phyloP scores from a whole-genome alignment of 2,888 invertebrate species.

The Digitonthophagus gazella region DNA sequence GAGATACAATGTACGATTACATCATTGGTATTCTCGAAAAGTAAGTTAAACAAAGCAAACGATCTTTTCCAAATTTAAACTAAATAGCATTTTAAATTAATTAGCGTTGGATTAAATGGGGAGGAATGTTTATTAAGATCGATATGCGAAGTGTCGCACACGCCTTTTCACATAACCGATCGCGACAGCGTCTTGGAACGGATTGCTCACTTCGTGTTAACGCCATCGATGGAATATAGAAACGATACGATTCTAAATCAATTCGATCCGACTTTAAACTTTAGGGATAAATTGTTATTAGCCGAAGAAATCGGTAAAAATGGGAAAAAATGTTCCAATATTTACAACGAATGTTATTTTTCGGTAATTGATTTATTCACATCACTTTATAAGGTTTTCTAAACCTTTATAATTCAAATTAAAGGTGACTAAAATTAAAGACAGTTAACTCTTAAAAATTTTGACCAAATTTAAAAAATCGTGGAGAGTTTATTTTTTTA shows the following conservation, averaged over 20 bases:
- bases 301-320: conserved; percentile 38
- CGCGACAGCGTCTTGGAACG: conserved; percentile 49
- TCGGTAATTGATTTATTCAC: conserved; percentile 40
- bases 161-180: conserved; percentile 42
- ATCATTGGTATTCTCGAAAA: conserved; percentile 38
- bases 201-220: conserved; percentile 46
- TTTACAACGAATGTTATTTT: conserved; percentile 38
- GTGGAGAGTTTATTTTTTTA: too few species aligned
- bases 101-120: conserved; percentile 43
- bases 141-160: conserved; percentile 45
- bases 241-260: conserved; percentile 14
- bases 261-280: conserved; percentile 22
- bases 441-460: too few species aligned
- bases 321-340: conserved; percentile 34
- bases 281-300: conserved; percentile 32
- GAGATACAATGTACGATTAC: conserved; percentile 42
- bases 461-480: too few species aligned
- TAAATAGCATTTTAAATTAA: not conserved
- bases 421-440: too few species aligned
- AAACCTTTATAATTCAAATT: too few species aligned
- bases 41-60: conserved; percentile 31
- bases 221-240: conserved; percentile 31
- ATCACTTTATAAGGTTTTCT: too few species aligned
- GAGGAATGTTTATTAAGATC: conserved; percentile 41
- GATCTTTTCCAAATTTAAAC: not conserved